Base-by-base conservation (phyloP, 2,797 vertebrate species). In the Austrolebias charrua region DNA sequence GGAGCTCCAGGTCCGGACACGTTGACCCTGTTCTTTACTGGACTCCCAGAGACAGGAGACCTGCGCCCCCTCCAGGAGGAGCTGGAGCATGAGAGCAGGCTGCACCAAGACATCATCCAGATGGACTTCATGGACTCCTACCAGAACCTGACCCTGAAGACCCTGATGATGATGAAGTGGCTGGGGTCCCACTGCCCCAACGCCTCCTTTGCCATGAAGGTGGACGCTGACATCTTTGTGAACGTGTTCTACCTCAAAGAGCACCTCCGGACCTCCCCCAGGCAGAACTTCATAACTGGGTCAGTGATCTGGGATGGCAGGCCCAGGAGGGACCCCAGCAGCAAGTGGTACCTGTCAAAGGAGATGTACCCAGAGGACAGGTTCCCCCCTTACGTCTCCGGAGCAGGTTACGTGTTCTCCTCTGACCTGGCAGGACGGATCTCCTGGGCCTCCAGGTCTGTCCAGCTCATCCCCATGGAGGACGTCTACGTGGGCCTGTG, bases 401-500 rank as follows among this genome's bases (percentile, higher is more conserved):
- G 97, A 56, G 97, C 96, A 0, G 96, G 95, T 2, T 98, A 98
- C 5, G 95, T 98, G 47, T 95, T 99, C 85, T 98, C 97, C 20
- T 81, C 91, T 42, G 95, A 98, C 81, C 85, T 99, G 83, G 96
- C 96, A 20, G 81, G 86, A 62, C 94, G 92, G 86, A 95, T 99
- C 70, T 95, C 93, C 74, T 91, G 92, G 87, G 96, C 95, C 1
- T 97, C 97, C 80, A 88, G 93, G 87, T 95, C 92, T 60, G 95
- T 97, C 58, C 91, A 81, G 63, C 85, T 92, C 53, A 88, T 99
- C 84, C 94, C 95, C 19, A 79, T 98, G 77, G 97, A 99, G 87
- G 97, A 99, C 1, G 95, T 98, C 0, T 98, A 98, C 0, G 94
- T 98, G 68, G 97, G 97, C 11, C 87, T 98, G 87, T 99, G 97